phyloP scores from a whole-genome alignment of 37 sponge, comb jelly and placozoan genomes.

The Eunapius fragilis region DNA sequence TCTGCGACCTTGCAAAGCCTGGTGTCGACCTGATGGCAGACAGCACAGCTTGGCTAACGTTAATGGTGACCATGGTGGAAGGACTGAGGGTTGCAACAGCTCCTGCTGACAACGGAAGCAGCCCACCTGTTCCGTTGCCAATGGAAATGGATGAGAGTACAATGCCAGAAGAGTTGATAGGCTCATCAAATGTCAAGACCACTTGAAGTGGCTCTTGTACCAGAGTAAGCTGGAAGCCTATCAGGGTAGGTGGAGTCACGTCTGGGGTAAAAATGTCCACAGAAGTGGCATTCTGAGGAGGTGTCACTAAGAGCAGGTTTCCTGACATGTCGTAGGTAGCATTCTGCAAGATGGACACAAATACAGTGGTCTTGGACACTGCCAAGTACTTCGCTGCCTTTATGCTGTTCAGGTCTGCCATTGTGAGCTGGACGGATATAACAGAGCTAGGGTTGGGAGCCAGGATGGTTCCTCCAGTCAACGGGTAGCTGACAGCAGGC shows the following conservation, averaged over 20 bases:
- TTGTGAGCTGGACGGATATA: constrained; percentile 43
- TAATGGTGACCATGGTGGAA: constrained; percentile 49
- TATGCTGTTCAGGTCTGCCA: constrained; percentile 64
- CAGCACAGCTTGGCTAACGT: constrained; percentile 31
- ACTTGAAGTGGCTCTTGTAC: constrained; percentile 74
- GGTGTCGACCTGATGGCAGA: constrained; percentile 20
- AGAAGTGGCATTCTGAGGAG: constrained; percentile 31
- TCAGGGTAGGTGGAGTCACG: constrained; percentile 59
- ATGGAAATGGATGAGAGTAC: constrained; percentile 31
- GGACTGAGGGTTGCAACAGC: background rate
- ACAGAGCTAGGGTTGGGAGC: constrained; percentile 24
- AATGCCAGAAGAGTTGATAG: constrained; percentile 51
- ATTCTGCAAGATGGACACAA: constrained; percentile 51
- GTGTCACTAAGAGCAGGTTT: constrained; percentile 24
- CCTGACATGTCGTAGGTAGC: constrained; percentile 54
- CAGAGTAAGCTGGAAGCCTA: constrained; percentile 68
- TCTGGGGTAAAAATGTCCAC: constrained; percentile 46
- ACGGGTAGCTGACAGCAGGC: constrained; percentile 29
- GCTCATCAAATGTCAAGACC: constrained; percentile 73
- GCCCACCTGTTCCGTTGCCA: constrained; percentile 4
- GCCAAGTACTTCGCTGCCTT: constrained; percentile 62
- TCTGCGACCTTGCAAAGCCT: constrained; percentile 28
- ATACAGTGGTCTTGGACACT: constrained; percentile 23
- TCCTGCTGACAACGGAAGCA: constrained; percentile 17
- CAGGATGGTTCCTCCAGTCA: constrained; percentile 32